Evolutionary conservation across 2,888 invertebrate genomes (phyloP).

Genomic region (Drosophila mercatorum): DNA sequence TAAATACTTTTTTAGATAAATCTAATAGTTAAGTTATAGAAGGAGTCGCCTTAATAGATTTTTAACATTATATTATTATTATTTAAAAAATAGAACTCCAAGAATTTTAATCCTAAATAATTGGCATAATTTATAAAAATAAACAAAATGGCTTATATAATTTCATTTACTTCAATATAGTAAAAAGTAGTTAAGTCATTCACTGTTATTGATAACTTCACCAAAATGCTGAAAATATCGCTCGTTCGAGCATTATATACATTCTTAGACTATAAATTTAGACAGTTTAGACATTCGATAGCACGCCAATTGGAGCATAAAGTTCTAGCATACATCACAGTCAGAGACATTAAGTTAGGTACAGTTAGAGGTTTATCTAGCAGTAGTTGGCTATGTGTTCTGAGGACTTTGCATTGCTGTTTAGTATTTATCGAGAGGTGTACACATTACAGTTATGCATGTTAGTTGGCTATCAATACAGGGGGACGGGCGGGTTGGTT

Average conservation of each 20-base stretch:
- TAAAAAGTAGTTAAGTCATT: no score
- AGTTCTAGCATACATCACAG: slow-evolving; percentile 18
- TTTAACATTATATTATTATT: no score
- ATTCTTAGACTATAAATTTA: background rate
- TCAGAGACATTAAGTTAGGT: slow-evolving; percentile 1
- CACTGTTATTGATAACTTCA: background rate
- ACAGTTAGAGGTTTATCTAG: slow-evolving; percentile 18
- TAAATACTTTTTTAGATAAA: no score
- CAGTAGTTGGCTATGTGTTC: slow-evolving; percentile 24
- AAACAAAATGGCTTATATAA: no score
- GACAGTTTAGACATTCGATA: background rate
- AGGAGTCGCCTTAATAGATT: no score
- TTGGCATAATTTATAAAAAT: no score
- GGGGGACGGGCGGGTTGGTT: background rate
- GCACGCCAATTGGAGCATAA: background rate
- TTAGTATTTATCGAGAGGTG: slow-evolving; percentile 5
- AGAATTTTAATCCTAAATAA: no score
- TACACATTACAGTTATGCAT: slow-evolving; percentile 36
- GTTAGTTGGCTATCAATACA: slow-evolving; percentile 28
- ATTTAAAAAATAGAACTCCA: no score
- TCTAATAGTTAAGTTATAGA: no score
- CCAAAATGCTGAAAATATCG: slow-evolving; percentile 7
- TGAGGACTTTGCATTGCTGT: slow-evolving; percentile 17
- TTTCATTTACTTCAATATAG: no score
- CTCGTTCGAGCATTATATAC: slow-evolving; percentile 11